Conservation (phyloP, 64 coral and sea anemone genomes). For the Catalaphyllia jardinei region DNA sequence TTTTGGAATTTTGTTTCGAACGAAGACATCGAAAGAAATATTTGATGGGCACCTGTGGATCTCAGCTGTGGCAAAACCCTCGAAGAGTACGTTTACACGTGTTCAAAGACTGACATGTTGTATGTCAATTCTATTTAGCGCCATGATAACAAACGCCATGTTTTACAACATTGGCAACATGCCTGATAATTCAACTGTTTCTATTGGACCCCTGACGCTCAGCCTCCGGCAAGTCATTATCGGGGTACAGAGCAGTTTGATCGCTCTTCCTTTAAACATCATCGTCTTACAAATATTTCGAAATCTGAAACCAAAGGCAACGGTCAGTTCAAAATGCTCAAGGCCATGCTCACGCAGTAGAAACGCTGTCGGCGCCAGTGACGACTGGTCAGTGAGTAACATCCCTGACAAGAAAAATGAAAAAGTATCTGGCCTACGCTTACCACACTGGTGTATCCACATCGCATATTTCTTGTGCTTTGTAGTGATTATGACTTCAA, state of each 20-base stretch:
- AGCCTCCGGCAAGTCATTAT: conserved; percentile 50
- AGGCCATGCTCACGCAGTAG: neutral
- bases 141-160: conserved; percentile 68
- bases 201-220: conserved; percentile 45
- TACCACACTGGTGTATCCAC: conserved; percentile 16
- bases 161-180: conserved; percentile 44
- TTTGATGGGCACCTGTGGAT: conserved; percentile 76
- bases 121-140: conserved; percentile 54
- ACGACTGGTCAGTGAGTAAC: neutral
- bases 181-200: conserved; percentile 2
- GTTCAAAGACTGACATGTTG: conserved; percentile 68
- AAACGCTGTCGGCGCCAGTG: neutral
- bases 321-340: neutral
- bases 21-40: conserved; percentile 30
- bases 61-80: conserved; percentile 55
- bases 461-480: conserved; percentile 72
- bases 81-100: conserved; percentile 69
- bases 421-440: neutral
- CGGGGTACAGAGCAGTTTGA: conserved; percentile 67
- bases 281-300: conserved; percentile 60
- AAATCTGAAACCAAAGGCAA: conserved; percentile 23
- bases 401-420: neutral
- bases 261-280: conserved; percentile 53
- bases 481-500: conserved; percentile 34
- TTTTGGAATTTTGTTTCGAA: conserved; percentile 41